Evolutionary conservation across 2,888 invertebrate genomes (phyloP).

Genomic region (Drosophila nr. fundita): DNA sequence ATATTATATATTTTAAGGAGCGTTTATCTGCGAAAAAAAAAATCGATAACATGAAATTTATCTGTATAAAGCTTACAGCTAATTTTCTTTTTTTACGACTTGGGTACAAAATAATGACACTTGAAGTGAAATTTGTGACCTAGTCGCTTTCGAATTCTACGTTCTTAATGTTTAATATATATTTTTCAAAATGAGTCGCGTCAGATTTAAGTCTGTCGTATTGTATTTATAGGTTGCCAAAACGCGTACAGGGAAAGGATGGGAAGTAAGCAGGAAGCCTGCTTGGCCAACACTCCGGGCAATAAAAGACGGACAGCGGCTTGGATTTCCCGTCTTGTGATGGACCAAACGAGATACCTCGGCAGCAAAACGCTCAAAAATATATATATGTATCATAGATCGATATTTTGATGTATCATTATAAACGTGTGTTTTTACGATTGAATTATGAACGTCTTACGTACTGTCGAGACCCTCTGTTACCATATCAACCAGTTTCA

Average conservation of each 20-base stretch:
- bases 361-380: conserved; percentile 89
- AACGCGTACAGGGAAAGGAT: too few species aligned
- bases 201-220: too few species aligned
- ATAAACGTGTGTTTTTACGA: not conserved
- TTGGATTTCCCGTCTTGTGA: not conserved
- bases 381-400: conserved; percentile 82
- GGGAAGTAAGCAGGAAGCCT: conserved; percentile 22
- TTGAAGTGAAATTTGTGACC: not conserved
- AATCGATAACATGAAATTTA: not conserved
- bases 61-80: not conserved
- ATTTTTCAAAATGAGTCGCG: too few species aligned
- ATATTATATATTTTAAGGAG: not conserved
- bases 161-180: not conserved
- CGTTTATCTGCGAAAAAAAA: not conserved
- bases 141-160: not conserved
- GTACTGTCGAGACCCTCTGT: not conserved
- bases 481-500: not conserved
- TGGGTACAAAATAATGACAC: not conserved
- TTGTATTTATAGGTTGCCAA: too few species aligned
- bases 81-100: not conserved
- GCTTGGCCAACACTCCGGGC: conserved; percentile 59
- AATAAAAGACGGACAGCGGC: conserved; percentile 13
- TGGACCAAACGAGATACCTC: conserved; percentile 88
- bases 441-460: not conserved
- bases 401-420: too few species aligned